Evolutionary conservation across 2,113 vertebrate genomes (phyloP).

Genomic region (Bubo bubo): DNA sequence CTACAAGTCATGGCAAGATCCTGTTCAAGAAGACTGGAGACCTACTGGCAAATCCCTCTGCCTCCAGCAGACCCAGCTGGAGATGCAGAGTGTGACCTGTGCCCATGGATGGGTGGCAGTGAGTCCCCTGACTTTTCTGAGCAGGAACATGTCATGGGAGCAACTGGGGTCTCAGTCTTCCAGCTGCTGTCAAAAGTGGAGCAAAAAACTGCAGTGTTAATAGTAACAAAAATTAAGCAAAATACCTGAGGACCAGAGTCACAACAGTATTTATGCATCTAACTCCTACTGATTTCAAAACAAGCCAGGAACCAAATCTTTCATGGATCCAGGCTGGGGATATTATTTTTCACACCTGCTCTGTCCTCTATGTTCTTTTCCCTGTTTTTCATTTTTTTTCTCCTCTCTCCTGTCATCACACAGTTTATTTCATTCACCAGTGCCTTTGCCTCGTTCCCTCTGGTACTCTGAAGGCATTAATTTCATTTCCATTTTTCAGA

Average conservation of each 20-base stretch:
- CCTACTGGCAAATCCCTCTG: background rate
- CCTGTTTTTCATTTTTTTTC: background rate
- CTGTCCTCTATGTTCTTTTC: background rate
- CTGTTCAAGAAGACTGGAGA: background rate
- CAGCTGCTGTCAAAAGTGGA: background rate
- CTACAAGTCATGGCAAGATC: background rate
- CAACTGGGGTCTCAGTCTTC: accelerated
- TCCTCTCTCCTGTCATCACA: background rate
- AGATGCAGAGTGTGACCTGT: background rate
- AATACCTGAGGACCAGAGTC: background rate
- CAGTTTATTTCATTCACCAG: background rate
- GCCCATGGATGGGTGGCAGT: background rate
- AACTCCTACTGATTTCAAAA: background rate
- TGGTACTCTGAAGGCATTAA: background rate
- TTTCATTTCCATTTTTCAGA: constrained; percentile 21
- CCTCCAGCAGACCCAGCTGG: background rate
- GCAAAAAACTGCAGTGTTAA: background rate
- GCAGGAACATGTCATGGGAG: background rate
- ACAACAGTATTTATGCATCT: background rate
- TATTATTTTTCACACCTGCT: background rate
- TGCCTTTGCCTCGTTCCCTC: background rate
- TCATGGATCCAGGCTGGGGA: background rate
- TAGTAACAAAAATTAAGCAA: background rate
- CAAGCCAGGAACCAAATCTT: background rate
- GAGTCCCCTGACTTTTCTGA: background rate